Evolutionary conservation across 2,888 invertebrate species (phyloP), one percentile per base, ranked within the genome.

Genomic region (Amblyjoppa proteus): DNA sequence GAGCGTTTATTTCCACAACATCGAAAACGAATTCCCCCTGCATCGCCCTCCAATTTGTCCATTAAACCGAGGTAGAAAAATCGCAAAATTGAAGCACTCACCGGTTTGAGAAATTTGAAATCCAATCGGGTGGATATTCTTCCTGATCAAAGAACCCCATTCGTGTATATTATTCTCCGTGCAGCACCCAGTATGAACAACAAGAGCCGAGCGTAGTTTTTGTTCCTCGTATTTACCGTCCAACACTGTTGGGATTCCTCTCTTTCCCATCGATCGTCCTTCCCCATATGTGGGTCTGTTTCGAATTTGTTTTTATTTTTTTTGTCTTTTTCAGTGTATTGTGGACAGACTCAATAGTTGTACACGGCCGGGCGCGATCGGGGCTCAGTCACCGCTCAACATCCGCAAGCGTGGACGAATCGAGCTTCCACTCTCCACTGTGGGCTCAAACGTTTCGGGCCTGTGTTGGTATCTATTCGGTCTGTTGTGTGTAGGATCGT

Each of bases 381-480:
- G 34, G 66, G 75, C 66, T 76, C 51, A 45, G 45, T 16, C 69
- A 25, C 66, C 51, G 51, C 25, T 38, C 64, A 20, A 11, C 61
- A 66, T 34, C 38, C 51, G 34, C 51, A 38, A 66, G 34, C 34
- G 51, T 34, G 75, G 49, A 16, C 66, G 64, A 61, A 31, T 5
- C 9, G 41, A 61, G 64, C 64, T 66, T 66, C 51, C 28, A 16
- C 51, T 34, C 34, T 49, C 49, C 75, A 34, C 64, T 66, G 51
- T 16, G 49, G 38, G 51, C 51, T 76, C 66, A 76, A 76, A 76
- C 75, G 66, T 66, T 76, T 64, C 51, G 58, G 49, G 34, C 16
- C n/a, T 64, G 64, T 76, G 66, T 76, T 76, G 64, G 75, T 76
- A 49, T 51, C 75, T 66, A 51, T 16, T 61, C 53, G 53, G n/a